Base-by-base conservation (phyloP, 2,888 invertebrate species). In the Yponomeuta cagnagella region DNA sequence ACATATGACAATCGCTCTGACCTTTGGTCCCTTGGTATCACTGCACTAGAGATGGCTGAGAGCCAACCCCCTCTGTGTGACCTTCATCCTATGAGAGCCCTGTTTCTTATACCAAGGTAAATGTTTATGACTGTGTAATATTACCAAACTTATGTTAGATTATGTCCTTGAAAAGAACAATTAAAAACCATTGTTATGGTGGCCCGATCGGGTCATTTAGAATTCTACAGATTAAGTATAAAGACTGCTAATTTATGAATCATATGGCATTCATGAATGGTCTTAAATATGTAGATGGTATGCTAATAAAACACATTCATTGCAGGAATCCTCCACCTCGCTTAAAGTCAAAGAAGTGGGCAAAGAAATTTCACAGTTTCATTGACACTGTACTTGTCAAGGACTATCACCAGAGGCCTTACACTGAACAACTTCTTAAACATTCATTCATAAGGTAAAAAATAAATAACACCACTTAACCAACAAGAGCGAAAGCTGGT, bases 21-120 rank as follows among this genome's bases (percentile, higher is more conserved):
- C 90, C 93, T 97, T 74, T 97, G 97, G 97, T 97, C 97, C 69
- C 93, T 97, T 76, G 97, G 99, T 81, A 99, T 99, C 82, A 99
- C 99, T 72, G 98, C 99, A 70, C 94, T 99, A 75, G 99, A 99
- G 94, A 99, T 99, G 99, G 99, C 99, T 72, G 99, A 99, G 93
- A 98, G 98, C 80, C 98, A 99, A 91, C 99, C 99, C 74, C 99
- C 99, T 63, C 94, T 99, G 73, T 99, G 99, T 93, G 99, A 99
- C 93, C 95, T 99, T 88, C 99, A 99, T 94, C 99, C 99, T 37
- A 99, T 99, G 99, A 94, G 99, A 86, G 99, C 99, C 76, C 94
- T 99, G 77, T 99, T 99, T 92, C 95, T 99, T 80, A 99, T 99
- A 89, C 99, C 99, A 77, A 95, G 93, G 93, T 90, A 76, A 71